These are phyloP conservation scores for Nomada goodeniana DNA, from an alignment of 2,888 invertebrate species.

Conservation along the genomic window DNA sequence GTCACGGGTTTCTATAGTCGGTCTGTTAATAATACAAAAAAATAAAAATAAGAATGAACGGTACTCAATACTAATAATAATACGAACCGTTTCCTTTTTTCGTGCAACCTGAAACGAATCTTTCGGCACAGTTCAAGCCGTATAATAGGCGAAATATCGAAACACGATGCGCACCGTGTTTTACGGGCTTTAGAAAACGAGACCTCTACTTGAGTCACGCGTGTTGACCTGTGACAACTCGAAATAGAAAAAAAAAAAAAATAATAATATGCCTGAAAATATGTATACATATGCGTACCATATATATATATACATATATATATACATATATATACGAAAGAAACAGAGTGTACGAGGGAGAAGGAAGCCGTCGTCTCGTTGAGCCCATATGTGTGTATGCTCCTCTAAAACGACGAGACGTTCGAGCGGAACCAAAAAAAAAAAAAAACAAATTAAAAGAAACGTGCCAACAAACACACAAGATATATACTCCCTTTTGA, in stretches of 20 bases:
- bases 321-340: conserved; percentile 36
- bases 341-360: conserved; percentile 61
- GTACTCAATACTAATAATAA: neutral
- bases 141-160: conserved; percentile 45
- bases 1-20: conserved; percentile 57
- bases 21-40: conserved; percentile 20
- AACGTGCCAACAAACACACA: conserved; percentile 62
- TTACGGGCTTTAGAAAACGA: conserved; percentile 59
- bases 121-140: conserved; percentile 57
- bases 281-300: conserved; percentile 38
- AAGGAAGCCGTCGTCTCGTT: conserved; percentile 65
- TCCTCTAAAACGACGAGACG: conserved; percentile 59
- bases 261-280: conserved; percentile 30
- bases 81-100: conserved; percentile 55
- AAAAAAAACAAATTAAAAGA: conserved; percentile 3
- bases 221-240: conserved; percentile 59
- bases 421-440: conserved; percentile 50
- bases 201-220: conserved; percentile 57
- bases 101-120: conserved; percentile 58
- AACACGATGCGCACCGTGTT: conserved; percentile 60
- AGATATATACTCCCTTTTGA: conserved; percentile 68
- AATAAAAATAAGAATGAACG: neutral
- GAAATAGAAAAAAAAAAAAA: conserved; percentile 27
- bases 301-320: conserved; percentile 26
- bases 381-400: conserved; percentile 51